Evolutionary conservation across 2,888 invertebrate species (phyloP), one percentile per base, ranked within the genome.

Genomic region (Scaptomyza caliginosa): DNA sequence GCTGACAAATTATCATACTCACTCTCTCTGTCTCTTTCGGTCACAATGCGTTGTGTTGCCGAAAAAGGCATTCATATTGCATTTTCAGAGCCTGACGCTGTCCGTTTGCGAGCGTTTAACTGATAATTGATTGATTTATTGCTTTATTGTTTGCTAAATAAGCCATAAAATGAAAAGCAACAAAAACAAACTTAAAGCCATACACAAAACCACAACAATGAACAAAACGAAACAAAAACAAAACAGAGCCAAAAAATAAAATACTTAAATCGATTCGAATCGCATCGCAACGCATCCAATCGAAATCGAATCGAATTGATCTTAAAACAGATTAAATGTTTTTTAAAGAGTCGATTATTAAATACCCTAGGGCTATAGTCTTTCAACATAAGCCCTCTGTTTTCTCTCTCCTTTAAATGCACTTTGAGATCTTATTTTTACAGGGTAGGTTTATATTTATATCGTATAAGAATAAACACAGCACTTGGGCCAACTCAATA

Each of bases 71-170:
- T 66, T 74, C 73, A 73, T 74, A 74, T 74, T 70, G 66, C 60
- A 56, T 42, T 55, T 54, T 45, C 52, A 21, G 46, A 38, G 49
- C 30, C 56, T 49, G 74, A 23, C 54, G 58, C 71, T 77, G 79
- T 82, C 73, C 52, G 55, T 28, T 67, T 57, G 51, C 55, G 65
- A 60, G 74, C 68, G 67, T 70, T 78, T 52, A 83, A 84, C 66
- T 66, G 78, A 81, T 84, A 83, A 86, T 81, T 83, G 83, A 83
- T 86, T 83, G 83, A 83, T 83, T 83, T 83, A 83, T 83, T 83
- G 85, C 78, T 84, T 86, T 83, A 83, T 86, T 83, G 83, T 83
- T 86, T 83, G 85, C 85, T 81, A 84, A 83, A 77, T 84, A 71
- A 80, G 80, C 71, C 74, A 72, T 62, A 72, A 60, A 46, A 52